Evolutionary conservation across 2,113 vertebrate genomes (phyloP).

Genomic region (Hiodon tergisus): DNA sequence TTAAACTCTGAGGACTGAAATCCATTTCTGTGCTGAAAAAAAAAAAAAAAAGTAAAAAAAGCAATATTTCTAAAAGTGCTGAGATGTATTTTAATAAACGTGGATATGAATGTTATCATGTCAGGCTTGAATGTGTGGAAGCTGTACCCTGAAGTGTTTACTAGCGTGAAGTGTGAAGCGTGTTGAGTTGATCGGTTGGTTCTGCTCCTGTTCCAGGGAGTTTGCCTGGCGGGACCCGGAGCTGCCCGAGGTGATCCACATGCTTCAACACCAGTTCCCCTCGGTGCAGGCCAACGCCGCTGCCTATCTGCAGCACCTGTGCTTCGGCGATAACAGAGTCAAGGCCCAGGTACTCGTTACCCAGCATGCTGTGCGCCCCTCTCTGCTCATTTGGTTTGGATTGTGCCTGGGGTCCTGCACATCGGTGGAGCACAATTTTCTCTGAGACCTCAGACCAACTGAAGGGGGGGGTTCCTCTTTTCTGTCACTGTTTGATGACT

Average conservation of each 20-base stretch:
- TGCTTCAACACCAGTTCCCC: slow-evolving; percentile 96
- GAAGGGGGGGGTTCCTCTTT: too few relatives aligned
- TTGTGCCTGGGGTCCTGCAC: not conserved
- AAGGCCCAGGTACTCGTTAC: slow-evolving; percentile 75
- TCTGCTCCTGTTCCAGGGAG: slow-evolving; percentile 63
- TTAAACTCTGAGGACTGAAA: not conserved
- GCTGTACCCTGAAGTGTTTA: not conserved
- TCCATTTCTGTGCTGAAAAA: not conserved
- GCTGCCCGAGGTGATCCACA: slow-evolving; percentile 90
- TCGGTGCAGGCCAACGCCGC: slow-evolving; percentile 94
- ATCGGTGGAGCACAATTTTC: too few relatives aligned
- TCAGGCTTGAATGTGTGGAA: not conserved
- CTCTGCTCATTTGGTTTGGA: not conserved
- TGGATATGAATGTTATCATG: not conserved
- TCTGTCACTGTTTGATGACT: too few relatives aligned
- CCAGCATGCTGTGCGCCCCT: not conserved
- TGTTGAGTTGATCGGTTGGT: slow-evolving; percentile 5
- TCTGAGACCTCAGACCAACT: too few relatives aligned
- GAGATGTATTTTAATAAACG: slow-evolving; percentile 4
- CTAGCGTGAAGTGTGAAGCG: not conserved
- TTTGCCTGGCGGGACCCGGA: slow-evolving; percentile 96
- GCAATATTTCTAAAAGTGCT: not conserved
- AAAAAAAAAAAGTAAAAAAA: not conserved
- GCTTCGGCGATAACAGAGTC: slow-evolving; percentile 86
- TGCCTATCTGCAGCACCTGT: slow-evolving; percentile 94